These are phyloP conservation scores for Trematomus loennbergii DNA, from an alignment of 2,113 vertebrate genomes.

Conservation along the genomic window DNA sequence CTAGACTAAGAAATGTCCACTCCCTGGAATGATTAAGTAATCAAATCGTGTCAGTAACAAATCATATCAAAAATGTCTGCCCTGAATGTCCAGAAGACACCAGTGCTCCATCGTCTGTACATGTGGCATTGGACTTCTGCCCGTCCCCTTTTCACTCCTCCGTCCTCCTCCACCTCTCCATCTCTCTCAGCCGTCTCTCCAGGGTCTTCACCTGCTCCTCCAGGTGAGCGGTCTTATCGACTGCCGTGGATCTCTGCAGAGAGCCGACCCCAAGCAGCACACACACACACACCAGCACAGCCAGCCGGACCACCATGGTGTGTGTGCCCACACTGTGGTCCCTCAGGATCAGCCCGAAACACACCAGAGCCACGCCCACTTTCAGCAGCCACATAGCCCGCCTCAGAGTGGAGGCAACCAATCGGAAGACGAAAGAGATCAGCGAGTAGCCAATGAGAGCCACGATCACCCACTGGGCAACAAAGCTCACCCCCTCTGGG, in stretches of 20 bases:
- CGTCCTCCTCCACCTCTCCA: slow-evolving; percentile 69
- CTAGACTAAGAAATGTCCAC: neutral
- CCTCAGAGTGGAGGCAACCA: slow-evolving; percentile 69
- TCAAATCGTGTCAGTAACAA: neutral
- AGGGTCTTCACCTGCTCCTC: slow-evolving; percentile 73
- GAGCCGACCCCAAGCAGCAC: slow-evolving; percentile 70
- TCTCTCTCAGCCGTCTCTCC: slow-evolving; percentile 72
- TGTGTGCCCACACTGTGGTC: slow-evolving; percentile 66
- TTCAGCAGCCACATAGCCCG: slow-evolving; percentile 77
- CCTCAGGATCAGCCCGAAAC: slow-evolving; percentile 75
- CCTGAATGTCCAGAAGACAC: neutral
- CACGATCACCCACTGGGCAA: slow-evolving; percentile 73
- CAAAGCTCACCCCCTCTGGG: slow-evolving; percentile 72
- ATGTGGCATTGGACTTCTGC: neutral
- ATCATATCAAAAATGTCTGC: neutral
- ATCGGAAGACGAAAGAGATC: slow-evolving; percentile 61
- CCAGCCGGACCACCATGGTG: slow-evolving; percentile 69
- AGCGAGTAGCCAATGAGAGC: slow-evolving; percentile 78
- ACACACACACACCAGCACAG: slow-evolving; percentile 66
- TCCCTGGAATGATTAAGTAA: neutral
- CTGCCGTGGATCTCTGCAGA: neutral
- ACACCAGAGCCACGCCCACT: slow-evolving; percentile 45
- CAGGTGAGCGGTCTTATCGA: slow-evolving; percentile 43
- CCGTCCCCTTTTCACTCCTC: slow-evolving; percentile 45
- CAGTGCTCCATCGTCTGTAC: neutral